phyloP scores from a whole-genome alignment of 2,888 invertebrate species.

The Callosobruchus maculatus region DNA sequence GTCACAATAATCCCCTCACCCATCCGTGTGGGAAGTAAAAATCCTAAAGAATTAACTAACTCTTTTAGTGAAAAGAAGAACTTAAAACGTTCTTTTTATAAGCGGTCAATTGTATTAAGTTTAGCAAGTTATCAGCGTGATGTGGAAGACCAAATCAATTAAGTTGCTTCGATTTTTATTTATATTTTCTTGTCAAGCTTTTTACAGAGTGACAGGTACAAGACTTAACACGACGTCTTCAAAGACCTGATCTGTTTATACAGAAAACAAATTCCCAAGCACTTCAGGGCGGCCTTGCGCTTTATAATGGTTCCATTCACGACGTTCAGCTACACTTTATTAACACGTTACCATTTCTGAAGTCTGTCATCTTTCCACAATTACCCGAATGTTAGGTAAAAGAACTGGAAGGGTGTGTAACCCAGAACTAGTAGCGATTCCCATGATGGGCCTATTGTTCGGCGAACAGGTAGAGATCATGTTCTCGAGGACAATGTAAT shows the following conservation, averaged over 20 bases:
- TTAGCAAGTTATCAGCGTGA: no score
- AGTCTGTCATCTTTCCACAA: constrained; percentile 3
- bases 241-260: neutral
- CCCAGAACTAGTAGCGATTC: neutral
- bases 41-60: no score
- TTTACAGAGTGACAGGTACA: neutral
- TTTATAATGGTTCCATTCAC: neutral
- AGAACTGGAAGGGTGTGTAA: neutral
- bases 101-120: no score
- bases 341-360: constrained; percentile 2
- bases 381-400: neutral
- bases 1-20: no score
- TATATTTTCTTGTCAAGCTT: no score
- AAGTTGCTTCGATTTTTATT: no score
- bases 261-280: neutral
- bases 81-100: no score
- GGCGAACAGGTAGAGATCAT: neutral
- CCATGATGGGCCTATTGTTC: neutral
- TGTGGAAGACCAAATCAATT: no score
- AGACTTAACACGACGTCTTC: neutral
- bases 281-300: neutral
- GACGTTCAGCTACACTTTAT: neutral
- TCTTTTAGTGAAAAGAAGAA: no score
- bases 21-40: no score
- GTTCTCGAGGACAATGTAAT: neutral